These are phyloP conservation scores for Anastatus disparis DNA, from an alignment of 1,140 invertebrate genomes.

Conservation along the genomic window DNA sequence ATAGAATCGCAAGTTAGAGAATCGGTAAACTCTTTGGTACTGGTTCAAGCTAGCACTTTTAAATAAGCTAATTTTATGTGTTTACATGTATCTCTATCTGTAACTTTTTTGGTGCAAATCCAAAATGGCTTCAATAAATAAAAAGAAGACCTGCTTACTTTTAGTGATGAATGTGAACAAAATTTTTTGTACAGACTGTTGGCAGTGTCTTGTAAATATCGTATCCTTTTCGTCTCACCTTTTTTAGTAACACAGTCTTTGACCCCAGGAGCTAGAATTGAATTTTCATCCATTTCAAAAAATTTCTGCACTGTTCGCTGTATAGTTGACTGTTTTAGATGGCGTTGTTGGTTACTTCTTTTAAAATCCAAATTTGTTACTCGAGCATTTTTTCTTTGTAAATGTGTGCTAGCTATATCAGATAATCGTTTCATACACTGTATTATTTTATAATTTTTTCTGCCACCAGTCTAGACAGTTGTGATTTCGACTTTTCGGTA, in stretches of 20 bases:
- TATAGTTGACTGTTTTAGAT: no score
- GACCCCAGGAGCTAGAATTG: no score
- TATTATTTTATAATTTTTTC: not conserved
- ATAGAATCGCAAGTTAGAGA: no score
- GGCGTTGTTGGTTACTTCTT: no score
- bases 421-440: not conserved
- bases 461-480: not conserved
- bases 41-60: not conserved
- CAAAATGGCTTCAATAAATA: no score
- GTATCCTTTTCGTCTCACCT: constrained; percentile 1
- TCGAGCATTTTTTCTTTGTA: not conserved
- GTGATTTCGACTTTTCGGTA: no score
- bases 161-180: no score
- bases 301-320: no score
- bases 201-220: not conserved
- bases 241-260: no score
- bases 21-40: not conserved
- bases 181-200: constrained; percentile 6
- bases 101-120: constrained; percentile 3
- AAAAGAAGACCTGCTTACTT: not conserved
- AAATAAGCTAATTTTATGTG: not conserved
- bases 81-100: constrained; percentile 8
- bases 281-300: no score
- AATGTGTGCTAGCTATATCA: not conserved
- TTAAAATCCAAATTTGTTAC: not conserved